Base-by-base conservation (phyloP, 2,888 invertebrate genomes). In the Dermolepida albohirtum region DNA sequence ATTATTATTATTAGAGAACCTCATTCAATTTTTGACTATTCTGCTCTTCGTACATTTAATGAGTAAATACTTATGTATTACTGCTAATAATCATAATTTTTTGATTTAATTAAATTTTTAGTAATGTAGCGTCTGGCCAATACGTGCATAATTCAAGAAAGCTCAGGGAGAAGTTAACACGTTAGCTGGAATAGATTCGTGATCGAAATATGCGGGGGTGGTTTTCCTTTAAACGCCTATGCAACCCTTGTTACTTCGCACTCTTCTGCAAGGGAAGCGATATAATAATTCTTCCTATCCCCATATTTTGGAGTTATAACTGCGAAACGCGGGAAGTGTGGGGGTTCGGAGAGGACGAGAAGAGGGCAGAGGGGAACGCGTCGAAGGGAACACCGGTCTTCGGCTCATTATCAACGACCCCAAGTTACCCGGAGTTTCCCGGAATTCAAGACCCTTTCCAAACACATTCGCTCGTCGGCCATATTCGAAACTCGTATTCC, bases 221-320 rank as follows among this genome's bases (percentile, higher is more conserved):
- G n/a, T 44, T 57, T 75, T 78, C 75, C 76, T 76, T 76, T 78
- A 74, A 78, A 55, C 54, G 54, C 54, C 52, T 63, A 54, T 78
- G 76, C 74, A 71, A 66, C 67, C 71, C 76, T 73, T 73, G 76
- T 75, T 76, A 73, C 71, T 74, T 71, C 73, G 72, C 68, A 63
- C 69, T 64, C 67, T 50, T 62, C 66, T 43, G 51, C 63, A 65
- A 52, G 71, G 71, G 72, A 69, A 66, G 72, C 75, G 72, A 76
- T 76, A 78, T 77, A 79, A 78, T 78, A 76, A 78, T 77, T 66
- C 77, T 77, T 77, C 76, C 74, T 75, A 74, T 77, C 78, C 78
- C 78, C 77, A 78, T 78, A 79, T 79, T 78, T 79, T 75, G 77
- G 75, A 78, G 77, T 78, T 78, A 79, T 79, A 78, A 77, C 78